Conservation (phyloP, 2,888 invertebrate genomes). For the Hirudinaria manillensis region DNA sequence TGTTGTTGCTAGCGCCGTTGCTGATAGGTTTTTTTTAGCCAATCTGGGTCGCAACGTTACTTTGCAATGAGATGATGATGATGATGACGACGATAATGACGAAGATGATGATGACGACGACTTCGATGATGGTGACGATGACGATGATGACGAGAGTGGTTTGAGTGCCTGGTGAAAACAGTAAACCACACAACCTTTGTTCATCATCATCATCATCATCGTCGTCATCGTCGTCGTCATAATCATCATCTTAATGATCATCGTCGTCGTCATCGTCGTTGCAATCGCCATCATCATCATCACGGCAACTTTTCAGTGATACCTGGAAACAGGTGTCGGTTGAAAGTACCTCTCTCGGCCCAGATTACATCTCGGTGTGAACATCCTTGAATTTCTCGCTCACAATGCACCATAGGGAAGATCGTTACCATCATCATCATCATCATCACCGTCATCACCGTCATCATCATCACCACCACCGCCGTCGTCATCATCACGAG, state of each 20-base stretch:
- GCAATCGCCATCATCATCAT: background rate
- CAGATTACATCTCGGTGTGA: no score
- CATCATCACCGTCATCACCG: conserved; percentile 17
- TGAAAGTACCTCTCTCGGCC: no score
- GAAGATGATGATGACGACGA: conserved; percentile 29
- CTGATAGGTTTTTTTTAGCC: no score
- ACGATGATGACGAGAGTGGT: conserved; percentile 24
- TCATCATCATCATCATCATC: conserved; percentile 1
- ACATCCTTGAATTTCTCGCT: no score
- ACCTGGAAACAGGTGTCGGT: no score
- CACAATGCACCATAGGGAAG: no score
- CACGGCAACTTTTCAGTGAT: background rate
- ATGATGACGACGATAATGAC: conserved; percentile 19
- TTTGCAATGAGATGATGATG: conserved; percentile 13
- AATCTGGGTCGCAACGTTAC: background rate
- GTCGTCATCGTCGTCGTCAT: background rate
- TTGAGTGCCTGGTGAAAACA: background rate
- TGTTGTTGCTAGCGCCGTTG: no score
- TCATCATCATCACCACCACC: conserved; percentile 25
- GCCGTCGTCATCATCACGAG: conserved; percentile 22
- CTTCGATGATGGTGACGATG: conserved; percentile 27
- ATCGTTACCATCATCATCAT: background rate
- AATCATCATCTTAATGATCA: background rate
- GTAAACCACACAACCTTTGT: background rate
- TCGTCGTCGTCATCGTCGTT: background rate